These are phyloP conservation scores for Cuculus canorus DNA, from an alignment of 2,797 vertebrate species.

Conservation along the genomic window DNA sequence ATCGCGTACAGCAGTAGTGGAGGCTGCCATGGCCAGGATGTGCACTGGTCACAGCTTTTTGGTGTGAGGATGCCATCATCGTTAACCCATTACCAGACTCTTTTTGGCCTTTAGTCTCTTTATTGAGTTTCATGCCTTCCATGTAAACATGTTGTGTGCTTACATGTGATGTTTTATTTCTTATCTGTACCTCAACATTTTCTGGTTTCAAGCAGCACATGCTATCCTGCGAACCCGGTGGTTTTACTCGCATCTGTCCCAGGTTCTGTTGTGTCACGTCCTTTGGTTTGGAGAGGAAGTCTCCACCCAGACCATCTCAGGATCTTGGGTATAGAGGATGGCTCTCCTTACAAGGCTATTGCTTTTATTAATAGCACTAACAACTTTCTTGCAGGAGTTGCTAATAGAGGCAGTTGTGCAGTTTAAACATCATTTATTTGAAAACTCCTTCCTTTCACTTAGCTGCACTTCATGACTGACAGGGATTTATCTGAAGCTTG, in stretches of 20 bases:
- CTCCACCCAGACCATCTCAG: background rate
- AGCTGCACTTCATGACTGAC: background rate
- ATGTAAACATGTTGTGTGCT: rapidly evolving
- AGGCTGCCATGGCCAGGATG: rapidly evolving
- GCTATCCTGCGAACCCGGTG: rapidly evolving
- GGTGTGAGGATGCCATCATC: rapidly evolving
- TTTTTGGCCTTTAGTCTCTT: background rate
- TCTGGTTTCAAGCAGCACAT: rapidly evolving
- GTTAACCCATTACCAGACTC: background rate
- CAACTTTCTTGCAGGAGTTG: background rate
- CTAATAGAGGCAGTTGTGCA: background rate
- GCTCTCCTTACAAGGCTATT: background rate
- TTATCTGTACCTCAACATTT: background rate
- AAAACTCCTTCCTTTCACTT: background rate
- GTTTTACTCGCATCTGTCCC: background rate
- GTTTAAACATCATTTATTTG: background rate
- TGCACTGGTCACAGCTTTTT: too few relatives aligned
- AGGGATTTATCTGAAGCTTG: background rate
- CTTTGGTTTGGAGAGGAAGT: constrained; percentile 25
- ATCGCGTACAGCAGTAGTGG: rapidly evolving
- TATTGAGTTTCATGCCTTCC: background rate
- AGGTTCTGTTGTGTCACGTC: background rate
- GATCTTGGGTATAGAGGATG: background rate
- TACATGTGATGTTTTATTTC: background rate
- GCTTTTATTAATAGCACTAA: background rate